A percentile compares a stretch with the other conserved stretches of the same genome.
These are phyloP conservation scores for Meghimatium bilineatum DNA, from an alignment of 2,888 invertebrate genomes.

Conservation along the genomic window DNA sequence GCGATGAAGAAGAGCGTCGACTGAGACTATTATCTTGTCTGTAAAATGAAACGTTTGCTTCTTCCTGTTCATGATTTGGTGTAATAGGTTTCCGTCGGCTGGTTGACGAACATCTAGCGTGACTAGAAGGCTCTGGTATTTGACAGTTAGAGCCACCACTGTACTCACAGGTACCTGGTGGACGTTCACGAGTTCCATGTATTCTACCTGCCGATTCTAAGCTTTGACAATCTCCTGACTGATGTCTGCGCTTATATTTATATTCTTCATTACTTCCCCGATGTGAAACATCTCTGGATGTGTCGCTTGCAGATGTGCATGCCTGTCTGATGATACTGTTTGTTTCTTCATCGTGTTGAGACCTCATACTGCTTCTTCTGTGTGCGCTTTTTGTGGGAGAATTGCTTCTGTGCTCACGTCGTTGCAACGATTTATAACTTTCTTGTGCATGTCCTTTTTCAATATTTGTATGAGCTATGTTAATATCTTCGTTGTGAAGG, in stretches of 20 bases:
- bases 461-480: too few species aligned
- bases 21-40: constrained; percentile 16
- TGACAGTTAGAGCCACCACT: neutral
- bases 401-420: neutral
- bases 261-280: neutral
- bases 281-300: neutral
- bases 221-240: neutral
- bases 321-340: neutral
- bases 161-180: neutral
- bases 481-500: neutral
- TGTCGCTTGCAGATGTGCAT: neutral
- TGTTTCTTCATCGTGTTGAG: neutral
- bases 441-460: neutral
- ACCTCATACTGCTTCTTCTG: neutral
- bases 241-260: neutral
- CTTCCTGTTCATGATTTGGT: neutral
- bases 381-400: neutral
- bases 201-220: neutral
- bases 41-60: neutral
- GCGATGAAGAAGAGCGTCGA: constrained; percentile 29
- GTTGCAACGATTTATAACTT: neutral
- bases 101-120: neutral
- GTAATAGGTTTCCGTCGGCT: neutral
- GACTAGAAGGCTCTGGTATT: too few species aligned
- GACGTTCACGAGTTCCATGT: neutral